Evolutionary conservation across 2,797 vertebrate genomes (phyloP).

Genomic region (Hylomyscus alleni): DNA sequence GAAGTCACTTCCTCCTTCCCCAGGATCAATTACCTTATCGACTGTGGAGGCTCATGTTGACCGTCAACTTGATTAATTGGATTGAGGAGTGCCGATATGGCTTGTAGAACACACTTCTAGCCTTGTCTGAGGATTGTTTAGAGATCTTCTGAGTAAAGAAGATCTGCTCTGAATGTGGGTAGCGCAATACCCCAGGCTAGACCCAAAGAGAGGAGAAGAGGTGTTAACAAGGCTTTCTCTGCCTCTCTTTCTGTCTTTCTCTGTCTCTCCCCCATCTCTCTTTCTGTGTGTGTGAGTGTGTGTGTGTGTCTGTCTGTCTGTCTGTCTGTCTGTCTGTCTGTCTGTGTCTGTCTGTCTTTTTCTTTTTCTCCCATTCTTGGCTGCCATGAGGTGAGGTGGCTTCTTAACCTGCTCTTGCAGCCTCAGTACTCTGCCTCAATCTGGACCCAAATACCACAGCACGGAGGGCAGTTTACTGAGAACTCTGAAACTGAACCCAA

Average conservation of each 20-base stretch:
- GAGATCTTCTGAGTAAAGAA: not conserved
- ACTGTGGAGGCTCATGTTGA: not conserved
- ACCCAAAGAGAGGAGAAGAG: not conserved
- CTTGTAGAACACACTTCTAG: not conserved
- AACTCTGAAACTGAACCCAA: not conserved
- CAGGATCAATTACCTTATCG: not conserved
- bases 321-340: too few relatives aligned
- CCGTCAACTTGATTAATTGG: not conserved
- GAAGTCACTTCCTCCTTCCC: not conserved
- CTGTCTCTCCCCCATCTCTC: not conserved
- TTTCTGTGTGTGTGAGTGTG: not conserved
- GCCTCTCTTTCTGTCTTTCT: not conserved
- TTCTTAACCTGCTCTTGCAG: too few relatives aligned
- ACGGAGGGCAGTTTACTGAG: not conserved
- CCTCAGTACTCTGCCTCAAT: too few relatives aligned
- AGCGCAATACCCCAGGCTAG: not conserved
- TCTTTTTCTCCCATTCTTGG: not conserved
- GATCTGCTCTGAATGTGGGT: not conserved
- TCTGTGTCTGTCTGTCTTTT: not conserved
- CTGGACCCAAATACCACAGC: not conserved
- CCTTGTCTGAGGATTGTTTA: not conserved
- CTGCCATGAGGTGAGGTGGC: not conserved
- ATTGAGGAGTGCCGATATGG: not conserved
- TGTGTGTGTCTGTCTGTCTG: not conserved
- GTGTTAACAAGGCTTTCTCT: fast-evolving